phyloP scores from a whole-genome alignment of 2,113 vertebrate genomes.

The Gasterosteus aculeatus region DNA sequence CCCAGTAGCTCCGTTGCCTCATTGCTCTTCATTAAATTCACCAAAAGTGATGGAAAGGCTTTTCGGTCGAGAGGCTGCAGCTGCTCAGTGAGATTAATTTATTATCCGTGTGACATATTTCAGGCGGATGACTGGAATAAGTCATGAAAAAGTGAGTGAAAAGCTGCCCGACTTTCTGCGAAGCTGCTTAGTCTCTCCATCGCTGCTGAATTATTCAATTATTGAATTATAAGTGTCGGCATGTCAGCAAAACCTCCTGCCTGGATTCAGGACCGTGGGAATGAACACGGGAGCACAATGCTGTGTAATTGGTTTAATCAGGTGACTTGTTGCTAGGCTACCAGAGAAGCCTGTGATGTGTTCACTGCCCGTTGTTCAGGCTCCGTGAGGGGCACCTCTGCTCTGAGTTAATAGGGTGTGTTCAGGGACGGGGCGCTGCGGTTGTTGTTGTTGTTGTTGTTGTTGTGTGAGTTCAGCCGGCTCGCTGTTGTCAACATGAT shows the following conservation, averaged over 20 bases:
- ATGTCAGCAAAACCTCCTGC: not conserved
- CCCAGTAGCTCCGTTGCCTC: not conserved
- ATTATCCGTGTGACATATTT: not conserved
- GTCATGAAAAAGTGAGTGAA: not conserved
- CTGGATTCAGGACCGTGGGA: constrained; percentile 38
- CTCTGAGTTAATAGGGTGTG: constrained; percentile 41
- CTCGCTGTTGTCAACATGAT: constrained; percentile 24
- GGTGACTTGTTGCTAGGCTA: constrained; percentile 42
- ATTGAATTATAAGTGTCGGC: too few relatives aligned
- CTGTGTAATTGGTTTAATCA: constrained; percentile 52
- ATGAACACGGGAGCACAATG: constrained; percentile 41
- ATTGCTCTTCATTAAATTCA: not conserved
- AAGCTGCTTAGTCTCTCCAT: not conserved
- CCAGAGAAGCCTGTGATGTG: constrained; percentile 27
- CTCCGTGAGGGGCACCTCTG: constrained; percentile 40
- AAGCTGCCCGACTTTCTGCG: not conserved
- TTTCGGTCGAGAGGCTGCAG: constrained; percentile 29
- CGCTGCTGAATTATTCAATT: not conserved
- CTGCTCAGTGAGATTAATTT: constrained; percentile 16
- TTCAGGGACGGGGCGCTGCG: constrained; percentile 48
- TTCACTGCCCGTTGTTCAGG: constrained; percentile 20
- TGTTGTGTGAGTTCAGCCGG: constrained; percentile 19
- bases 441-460: constrained; percentile 40
- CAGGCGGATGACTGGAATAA: not conserved
- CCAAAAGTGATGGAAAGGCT: constrained; percentile 1